Evolutionary conservation across 2,888 invertebrate genomes (phyloP).

Genomic region (Coleophora deauratella): DNA sequence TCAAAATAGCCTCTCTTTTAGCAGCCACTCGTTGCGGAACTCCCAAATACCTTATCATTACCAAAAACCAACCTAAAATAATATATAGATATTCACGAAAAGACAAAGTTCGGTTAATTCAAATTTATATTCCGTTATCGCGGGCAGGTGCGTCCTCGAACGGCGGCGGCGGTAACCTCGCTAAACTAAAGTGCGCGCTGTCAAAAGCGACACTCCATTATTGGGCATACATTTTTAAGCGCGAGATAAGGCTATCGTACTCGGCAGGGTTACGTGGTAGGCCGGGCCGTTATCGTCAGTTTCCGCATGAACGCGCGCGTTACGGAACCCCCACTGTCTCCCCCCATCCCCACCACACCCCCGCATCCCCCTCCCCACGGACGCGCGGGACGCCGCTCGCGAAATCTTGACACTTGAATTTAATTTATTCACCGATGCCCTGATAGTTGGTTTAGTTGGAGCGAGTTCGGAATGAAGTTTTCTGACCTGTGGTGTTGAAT

Average conservation of each 20-base stretch:
- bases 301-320: slow-evolving; percentile 71
- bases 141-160: slow-evolving; percentile 18
- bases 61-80: neutral
- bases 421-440: slow-evolving; percentile 47
- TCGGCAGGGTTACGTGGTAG: slow-evolving; percentile 66
- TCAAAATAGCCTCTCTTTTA: too few relatives aligned
- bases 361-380: slow-evolving; percentile 19
- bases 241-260: slow-evolving; percentile 49
- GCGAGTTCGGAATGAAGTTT: neutral
- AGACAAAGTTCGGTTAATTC: slow-evolving; percentile 13
- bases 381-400: slow-evolving; percentile 41
- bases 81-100: neutral
- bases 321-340: slow-evolving; percentile 40
- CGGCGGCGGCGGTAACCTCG: slow-evolving; percentile 13
- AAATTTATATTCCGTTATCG: slow-evolving; percentile 26
- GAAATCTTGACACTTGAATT: slow-evolving; percentile 67
- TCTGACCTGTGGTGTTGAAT: neutral
- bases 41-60: neutral
- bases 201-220: slow-evolving; percentile 45
- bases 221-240: slow-evolving; percentile 68
- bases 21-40: neutral
- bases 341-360: slow-evolving; percentile 15
- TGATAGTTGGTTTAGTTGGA: slow-evolving; percentile 8
- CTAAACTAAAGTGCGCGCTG: slow-evolving; percentile 37
- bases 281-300: slow-evolving; percentile 70